A percentile compares a stretch with the other conserved stretches of the same genome.
Conservation (phyloP, 92 coral and sea anemone species). For the Scolanthus callimorphus region DNA sequence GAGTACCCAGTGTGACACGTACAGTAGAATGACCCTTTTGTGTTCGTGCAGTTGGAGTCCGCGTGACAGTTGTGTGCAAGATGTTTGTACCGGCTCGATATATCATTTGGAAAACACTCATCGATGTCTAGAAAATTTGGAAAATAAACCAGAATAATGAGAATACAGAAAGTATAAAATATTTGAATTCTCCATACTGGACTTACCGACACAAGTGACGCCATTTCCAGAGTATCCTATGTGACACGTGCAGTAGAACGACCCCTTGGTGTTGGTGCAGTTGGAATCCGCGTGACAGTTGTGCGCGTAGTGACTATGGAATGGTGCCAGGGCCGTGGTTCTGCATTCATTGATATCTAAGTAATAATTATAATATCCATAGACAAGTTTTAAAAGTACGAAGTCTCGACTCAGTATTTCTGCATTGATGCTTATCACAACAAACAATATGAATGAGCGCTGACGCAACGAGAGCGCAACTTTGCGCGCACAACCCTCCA, state of each 20-base stretch:
- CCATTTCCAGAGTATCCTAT: slow-evolving; percentile 67
- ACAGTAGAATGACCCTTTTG: slow-evolving; percentile 87
- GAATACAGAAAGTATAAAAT: not conserved
- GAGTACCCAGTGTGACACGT: slow-evolving; percentile 59
- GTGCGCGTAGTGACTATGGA: slow-evolving; percentile 9
- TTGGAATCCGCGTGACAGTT: slow-evolving; percentile 53
- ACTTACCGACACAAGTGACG: slow-evolving; percentile 49
- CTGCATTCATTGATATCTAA: slow-evolving; percentile 23
- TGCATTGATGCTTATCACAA: too few species aligned
- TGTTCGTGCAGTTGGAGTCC: slow-evolving; percentile 83
- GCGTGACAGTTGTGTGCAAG: slow-evolving; percentile 58
- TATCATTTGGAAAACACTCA: slow-evolving; percentile 36
- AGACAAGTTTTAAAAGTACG: too few species aligned
- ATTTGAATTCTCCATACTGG: not conserved
- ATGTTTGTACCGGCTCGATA: slow-evolving; percentile 38
- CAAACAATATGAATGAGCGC: not conserved
- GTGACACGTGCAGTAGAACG: slow-evolving; percentile 45
- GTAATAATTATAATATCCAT: slow-evolving; percentile 16
- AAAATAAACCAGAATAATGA: not conserved
- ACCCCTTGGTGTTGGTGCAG: slow-evolving; percentile 51
- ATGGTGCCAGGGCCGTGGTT: not conserved
- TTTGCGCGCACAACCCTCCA: too few species aligned
- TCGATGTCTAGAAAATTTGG: slow-evolving; percentile 26
- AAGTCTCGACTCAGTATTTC: not conserved
- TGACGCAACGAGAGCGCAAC: not conserved